Evolutionary conservation across 2,888 invertebrate genomes (phyloP).

Genomic region (Desoria tigrina): DNA sequence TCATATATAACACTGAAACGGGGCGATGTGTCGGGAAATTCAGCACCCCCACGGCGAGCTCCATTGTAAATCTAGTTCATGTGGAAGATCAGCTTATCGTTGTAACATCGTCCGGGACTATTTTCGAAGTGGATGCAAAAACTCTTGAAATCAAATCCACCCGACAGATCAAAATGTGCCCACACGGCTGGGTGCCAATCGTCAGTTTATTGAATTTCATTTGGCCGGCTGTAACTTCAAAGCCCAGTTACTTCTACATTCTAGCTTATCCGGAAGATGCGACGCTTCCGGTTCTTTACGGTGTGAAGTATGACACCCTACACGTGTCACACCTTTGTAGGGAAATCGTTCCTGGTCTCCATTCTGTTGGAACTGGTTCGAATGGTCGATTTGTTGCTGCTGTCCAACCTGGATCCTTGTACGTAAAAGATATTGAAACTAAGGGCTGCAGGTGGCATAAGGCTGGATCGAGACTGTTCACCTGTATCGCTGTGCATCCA

Average conservation of each 20-base stretch:
- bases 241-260: slow-evolving; percentile 15
- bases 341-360: slow-evolving; percentile 31
- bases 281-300: slow-evolving; percentile 27
- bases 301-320: not conserved
- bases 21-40: slow-evolving; percentile 66
- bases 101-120: slow-evolving; percentile 63
- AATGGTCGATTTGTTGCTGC: slow-evolving; percentile 44
- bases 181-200: slow-evolving; percentile 37
- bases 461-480: slow-evolving; percentile 58
- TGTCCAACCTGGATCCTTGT: slow-evolving; percentile 40
- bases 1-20: slow-evolving; percentile 67
- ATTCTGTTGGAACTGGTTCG: slow-evolving; percentile 34
- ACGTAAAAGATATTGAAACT: slow-evolving; percentile 34
- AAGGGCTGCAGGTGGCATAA: slow-evolving; percentile 32
- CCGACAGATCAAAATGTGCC: slow-evolving; percentile 18
- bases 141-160: slow-evolving; percentile 60
- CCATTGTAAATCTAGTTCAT: slow-evolving; percentile 61
- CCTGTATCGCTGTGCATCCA: slow-evolving; percentile 70
- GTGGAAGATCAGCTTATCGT: slow-evolving; percentile 60
- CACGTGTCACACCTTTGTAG: slow-evolving; percentile 28
- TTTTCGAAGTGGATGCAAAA: slow-evolving; percentile 63
- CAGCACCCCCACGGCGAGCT: slow-evolving; percentile 60
- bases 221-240: slow-evolving; percentile 9
- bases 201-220: slow-evolving; percentile 25
- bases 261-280: slow-evolving; percentile 30